phyloP scores from a whole-genome alignment of 2,888 invertebrate genomes.

The Lasioglossum oenotherae region DNA sequence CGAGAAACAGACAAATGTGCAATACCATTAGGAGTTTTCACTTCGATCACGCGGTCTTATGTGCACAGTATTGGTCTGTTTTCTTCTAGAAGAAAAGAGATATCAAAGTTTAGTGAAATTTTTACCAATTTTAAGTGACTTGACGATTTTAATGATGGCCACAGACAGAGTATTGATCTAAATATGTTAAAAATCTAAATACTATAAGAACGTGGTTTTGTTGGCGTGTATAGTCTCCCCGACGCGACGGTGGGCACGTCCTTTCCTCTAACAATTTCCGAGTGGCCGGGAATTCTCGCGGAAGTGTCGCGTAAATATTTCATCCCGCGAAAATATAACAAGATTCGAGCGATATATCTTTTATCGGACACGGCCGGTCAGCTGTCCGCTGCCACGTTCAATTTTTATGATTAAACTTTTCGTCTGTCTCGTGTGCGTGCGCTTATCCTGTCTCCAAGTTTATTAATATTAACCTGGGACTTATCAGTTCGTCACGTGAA shows the following conservation, averaged over 20 bases:
- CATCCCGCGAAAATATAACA: conserved; percentile 48
- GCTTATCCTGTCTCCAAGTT: conserved; percentile 30
- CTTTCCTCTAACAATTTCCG: background rate
- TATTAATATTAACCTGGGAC: conserved; percentile 53
- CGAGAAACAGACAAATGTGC: too few relatives aligned
- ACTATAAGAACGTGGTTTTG: background rate
- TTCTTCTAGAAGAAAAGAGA: background rate
- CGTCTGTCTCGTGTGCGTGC: conserved; percentile 20
- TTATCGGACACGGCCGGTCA: conserved; percentile 38
- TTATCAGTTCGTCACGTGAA: conserved; percentile 43
- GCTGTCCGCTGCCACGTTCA: conserved; percentile 54
- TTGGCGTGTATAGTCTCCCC: background rate
- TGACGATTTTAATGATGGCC: background rate
- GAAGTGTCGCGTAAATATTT: conserved; percentile 39
- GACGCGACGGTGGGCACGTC: background rate
- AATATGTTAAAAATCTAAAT: background rate
- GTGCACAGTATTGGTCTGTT: too few relatives aligned
- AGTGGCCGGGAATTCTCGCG: conserved; percentile 17
- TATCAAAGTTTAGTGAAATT: background rate
- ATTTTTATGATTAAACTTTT: conserved; percentile 59
- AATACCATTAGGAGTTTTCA: too few relatives aligned
- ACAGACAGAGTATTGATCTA: background rate
- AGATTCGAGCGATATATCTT: conserved; percentile 56
- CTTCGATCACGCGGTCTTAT: too few relatives aligned
- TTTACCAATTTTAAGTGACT: background rate